Base-by-base conservation (phyloP, 2,797 vertebrate species). In the Percopsis omiscomaycus region DNA sequence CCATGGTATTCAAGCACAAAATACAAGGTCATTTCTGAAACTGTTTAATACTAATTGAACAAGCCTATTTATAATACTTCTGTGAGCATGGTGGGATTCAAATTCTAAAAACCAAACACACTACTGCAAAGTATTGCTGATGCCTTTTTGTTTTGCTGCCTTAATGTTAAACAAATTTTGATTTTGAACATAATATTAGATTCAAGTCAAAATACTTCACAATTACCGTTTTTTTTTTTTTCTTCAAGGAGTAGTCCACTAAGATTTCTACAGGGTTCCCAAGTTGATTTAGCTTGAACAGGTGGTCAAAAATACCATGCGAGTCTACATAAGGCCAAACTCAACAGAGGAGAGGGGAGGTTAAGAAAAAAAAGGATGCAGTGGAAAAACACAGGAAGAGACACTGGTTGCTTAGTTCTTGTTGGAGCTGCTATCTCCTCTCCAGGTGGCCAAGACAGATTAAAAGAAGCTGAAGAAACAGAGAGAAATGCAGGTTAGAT, bases 371-470 rank as follows among this genome's bases (percentile, higher is more conserved):
- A 79, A 82, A 84, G 75, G 69, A 86, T 72, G 88, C 76, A 84
- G 86, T 68, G 66, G 90, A 81, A 86, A 85, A 92, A 86, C 42
- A 83, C 82, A 88, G 86, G 91, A 86, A 87, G 90, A 94, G 90
- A 84, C 91, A 85, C 92, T 86, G 88, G 93, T 88, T 91, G 93
- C 94, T 94, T 94, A 94, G 87, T 90, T 95, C 92, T 96, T 92
- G 92, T 91, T 92, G 89, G 94, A 94, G 93, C 91, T 93, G 95
- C 90, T 92, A 92, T 97, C 95, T 94, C 94, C 93, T 98, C 95
- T 94, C 95, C 94, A 93, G 94, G 87, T 89, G 93, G 91, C 91
- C 94, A 92, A 95, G 93, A 98, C 90, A 95, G 94, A 94, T 96
- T 98, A 99, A 96, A 99, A 98, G 86, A 91, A 90, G 90, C 89